These are phyloP conservation scores for Rhinopithecus roxellana DNA, from an alignment of 2,113 vertebrate genomes.

Conservation along the genomic window DNA sequence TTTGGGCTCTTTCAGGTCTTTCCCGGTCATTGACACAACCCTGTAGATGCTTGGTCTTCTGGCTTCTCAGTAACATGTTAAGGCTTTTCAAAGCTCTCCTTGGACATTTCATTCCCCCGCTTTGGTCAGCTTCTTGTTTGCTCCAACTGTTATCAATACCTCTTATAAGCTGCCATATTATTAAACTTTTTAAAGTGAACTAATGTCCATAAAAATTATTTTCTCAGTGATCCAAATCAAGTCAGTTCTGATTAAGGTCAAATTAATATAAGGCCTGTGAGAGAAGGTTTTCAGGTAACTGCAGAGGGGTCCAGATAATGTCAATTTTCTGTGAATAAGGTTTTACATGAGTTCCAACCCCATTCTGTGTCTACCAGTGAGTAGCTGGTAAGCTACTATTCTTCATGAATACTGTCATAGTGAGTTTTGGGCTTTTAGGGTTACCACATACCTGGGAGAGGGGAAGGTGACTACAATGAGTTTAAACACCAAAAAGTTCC, in stretches of 20 bases:
- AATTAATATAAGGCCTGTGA: neutral
- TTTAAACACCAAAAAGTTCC: neutral
- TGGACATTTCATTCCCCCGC: neutral
- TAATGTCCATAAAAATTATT: neutral
- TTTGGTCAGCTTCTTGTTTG: neutral
- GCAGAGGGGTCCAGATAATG: neutral
- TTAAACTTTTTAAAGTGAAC: neutral
- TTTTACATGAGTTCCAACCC: neutral
- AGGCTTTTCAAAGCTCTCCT: neutral
- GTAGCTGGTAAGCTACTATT: neutral
- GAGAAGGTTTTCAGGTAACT: neutral
- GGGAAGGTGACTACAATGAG: too few species aligned
- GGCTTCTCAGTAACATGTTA: neutral
- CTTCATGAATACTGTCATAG: neutral
- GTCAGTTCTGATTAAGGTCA: neutral
- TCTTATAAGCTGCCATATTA: neutral
- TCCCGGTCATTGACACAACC: too few species aligned
- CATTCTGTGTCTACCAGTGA: neutral
- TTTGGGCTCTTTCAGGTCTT: neutral
- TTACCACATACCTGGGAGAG: neutral
- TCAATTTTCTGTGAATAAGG: neutral
- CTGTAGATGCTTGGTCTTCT: neutral
- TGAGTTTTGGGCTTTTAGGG: neutral
- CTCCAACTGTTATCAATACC: neutral
- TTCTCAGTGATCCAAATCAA: neutral